Conservation (phyloP, 1,140 invertebrate genomes). For the Arion vulgaris region DNA sequence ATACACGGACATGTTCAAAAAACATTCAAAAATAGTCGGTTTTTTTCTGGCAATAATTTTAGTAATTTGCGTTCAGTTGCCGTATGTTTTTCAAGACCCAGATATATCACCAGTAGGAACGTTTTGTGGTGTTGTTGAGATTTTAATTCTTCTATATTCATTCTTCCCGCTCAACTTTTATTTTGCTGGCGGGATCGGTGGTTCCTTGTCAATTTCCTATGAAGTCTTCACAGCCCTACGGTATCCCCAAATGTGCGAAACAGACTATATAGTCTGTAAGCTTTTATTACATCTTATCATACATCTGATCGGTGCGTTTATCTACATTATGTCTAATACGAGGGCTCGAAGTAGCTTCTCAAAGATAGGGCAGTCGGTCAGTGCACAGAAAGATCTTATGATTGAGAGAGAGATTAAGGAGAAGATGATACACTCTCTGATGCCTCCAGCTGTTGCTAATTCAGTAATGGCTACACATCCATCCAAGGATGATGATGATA, state of each 20-base stretch:
- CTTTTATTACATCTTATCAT: constrained; percentile 89
- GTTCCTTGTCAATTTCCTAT: constrained; percentile 86
- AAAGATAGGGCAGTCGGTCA: constrained; percentile 93
- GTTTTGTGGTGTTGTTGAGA: constrained; percentile 88
- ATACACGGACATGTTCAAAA: constrained; percentile 80
- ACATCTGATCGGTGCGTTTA: constrained; percentile 93
- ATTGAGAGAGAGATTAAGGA: constrained; percentile 95
- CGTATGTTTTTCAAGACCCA: constrained; percentile 62
- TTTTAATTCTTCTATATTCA: constrained; percentile 92
- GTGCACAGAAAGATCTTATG: constrained; percentile 89
- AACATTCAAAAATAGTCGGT: constrained; percentile 79
- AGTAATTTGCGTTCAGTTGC: constrained; percentile 78
- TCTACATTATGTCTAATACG: constrained; percentile 87
- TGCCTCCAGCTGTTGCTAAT: constrained; percentile 92
- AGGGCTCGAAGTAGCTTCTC: constrained; percentile 95
- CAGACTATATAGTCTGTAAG: constrained; percentile 75
- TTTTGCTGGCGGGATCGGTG: constrained; percentile 83
- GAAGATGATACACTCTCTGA: constrained; percentile 97
- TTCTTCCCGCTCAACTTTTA: constrained; percentile 92
- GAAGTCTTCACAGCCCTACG: constrained; percentile 76
- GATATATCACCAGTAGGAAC: constrained; percentile 78
- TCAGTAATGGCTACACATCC: constrained; percentile 80
- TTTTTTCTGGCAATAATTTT: constrained; percentile 79
- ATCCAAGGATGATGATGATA: constrained; percentile 39
- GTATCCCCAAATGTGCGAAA: constrained; percentile 50